Percentiles rank a stretch among this genome's conserved stretches.
Evolutionary conservation across 2,797 vertebrate genomes (phyloP).

Genomic region (Scarus forsteni): DNA sequence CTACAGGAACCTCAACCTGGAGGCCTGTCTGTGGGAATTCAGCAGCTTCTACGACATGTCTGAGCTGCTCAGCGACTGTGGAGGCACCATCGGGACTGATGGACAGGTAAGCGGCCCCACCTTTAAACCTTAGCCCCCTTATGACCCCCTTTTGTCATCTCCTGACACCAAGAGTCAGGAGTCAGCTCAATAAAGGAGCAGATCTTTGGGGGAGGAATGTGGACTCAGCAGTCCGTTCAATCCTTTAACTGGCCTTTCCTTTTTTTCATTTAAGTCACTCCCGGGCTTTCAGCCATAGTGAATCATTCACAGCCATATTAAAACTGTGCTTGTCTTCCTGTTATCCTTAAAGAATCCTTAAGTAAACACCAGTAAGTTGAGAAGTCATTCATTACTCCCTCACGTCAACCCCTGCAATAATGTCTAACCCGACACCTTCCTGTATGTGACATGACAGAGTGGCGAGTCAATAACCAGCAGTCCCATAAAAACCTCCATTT

Average conservation of each 20-base stretch:
- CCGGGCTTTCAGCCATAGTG: slow-evolving; percentile 20
- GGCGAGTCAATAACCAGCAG: slow-evolving; percentile 45
- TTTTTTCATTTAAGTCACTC: slow-evolving; percentile 20
- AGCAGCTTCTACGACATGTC: slow-evolving; percentile 96
- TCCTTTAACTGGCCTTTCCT: slow-evolving; percentile 5
- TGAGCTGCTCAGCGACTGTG: slow-evolving; percentile 93
- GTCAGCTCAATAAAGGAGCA: slow-evolving; percentile 27
- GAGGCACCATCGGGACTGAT: slow-evolving; percentile 93
- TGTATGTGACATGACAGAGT: slow-evolving; percentile 59
- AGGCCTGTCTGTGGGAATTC: slow-evolving; percentile 97
- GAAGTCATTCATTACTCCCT: slow-evolving; percentile 45
- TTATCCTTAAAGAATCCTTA: slow-evolving; percentile 37
- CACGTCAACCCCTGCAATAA: slow-evolving; percentile 49
- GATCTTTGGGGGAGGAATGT: slow-evolving; percentile 44
- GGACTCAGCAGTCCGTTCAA: slow-evolving; percentile 22
- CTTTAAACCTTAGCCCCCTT: slow-evolving; percentile 87
- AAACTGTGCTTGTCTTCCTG: slow-evolving; percentile 18
- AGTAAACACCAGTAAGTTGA: slow-evolving; percentile 40
- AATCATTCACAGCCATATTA: slow-evolving; percentile 55
- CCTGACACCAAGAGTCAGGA: slow-evolving; percentile 22
- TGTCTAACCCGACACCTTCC: slow-evolving; percentile 53
- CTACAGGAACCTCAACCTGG: slow-evolving; percentile 94
- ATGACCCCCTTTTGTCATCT: slow-evolving; percentile 80
- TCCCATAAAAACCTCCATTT: slow-evolving; percentile 46
- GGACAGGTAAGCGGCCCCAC: slow-evolving; percentile 89